Base-by-base conservation (phyloP, 2,888 invertebrate species). In the Tillus elongatus region DNA sequence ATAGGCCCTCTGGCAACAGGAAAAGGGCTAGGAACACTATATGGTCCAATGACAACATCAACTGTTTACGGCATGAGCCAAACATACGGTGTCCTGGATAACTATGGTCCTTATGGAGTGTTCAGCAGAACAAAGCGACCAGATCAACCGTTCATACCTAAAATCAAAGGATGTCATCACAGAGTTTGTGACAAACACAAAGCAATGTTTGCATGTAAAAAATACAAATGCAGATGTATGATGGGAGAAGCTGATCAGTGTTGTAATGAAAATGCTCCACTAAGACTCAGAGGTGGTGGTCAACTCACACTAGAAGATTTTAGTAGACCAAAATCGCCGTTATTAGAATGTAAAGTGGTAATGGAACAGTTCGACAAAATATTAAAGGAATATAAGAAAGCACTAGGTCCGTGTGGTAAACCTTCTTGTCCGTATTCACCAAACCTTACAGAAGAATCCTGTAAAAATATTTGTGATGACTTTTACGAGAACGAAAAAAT, bases 1-100 rank as follows among this genome's bases (percentile, higher is more conserved):
- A 56, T 66, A 8, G 66, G 66, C 2, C 66, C 64, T 2, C 45
- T 65, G 16, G 62, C 64, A 1, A 58, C 47, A 2, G 57, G 56
- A 4, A 49, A 51, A 36, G 57, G 59, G 15, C 42, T 64, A 32
- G 66, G 66, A 13, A 57, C 60, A 1, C 26, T 63, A 10, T 52
- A 53, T 29, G 43, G 43, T 1, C 43, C 47, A n/a, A 43, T 52
- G 2, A 45, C 54, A 16, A 50, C 54, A 13, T 54, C 57, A 1
- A 36, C 46, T 14, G 49, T 50, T 2, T 62, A 62, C 40, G 61
- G 60, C 1, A 26, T 60, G 27, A 60, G 58, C 32, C 57, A 62
- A 36, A 59, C 58, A 4, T 62, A 62, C 33, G 62, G 62, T 14
- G 53, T 49, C 4, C 45, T 60, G 37, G 53, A 51, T 14, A 46